A percentile compares a stretch with the other conserved stretches of the same genome.
Conservation (phyloP, 2,113 vertebrate species). For the Hoplias malabaricus region DNA sequence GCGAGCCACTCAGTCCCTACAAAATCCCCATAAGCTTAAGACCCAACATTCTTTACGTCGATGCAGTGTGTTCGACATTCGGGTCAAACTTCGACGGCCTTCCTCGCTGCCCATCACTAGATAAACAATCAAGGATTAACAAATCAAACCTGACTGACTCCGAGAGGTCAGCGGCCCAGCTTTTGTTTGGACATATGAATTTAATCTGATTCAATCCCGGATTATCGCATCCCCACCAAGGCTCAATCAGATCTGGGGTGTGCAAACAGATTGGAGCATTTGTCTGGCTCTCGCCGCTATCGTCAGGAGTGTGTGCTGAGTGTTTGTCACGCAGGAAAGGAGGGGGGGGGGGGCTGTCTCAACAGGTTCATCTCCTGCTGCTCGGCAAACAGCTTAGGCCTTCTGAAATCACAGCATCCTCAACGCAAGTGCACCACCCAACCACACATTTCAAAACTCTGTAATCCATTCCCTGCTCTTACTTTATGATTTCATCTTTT, state of each 20-base stretch:
- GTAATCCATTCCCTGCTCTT: neutral
- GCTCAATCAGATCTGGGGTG: conserved; percentile 36
- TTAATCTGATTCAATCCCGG: conserved; percentile 43
- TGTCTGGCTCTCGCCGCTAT: neutral
- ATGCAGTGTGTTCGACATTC: neutral
- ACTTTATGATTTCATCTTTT: neutral
- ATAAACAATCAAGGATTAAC: conserved; percentile 10
- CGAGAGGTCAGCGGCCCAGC: conserved; percentile 2
- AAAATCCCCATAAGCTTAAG: neutral
- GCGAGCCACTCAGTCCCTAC: neutral
- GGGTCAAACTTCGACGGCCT: neutral
- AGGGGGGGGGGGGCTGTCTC: neutral
- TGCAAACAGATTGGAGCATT: conserved; percentile 17
- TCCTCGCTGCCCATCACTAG: neutral
- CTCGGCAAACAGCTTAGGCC: neutral
- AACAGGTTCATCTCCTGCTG: neutral
- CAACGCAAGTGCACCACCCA: neutral
- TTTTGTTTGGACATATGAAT: conserved; percentile 26
- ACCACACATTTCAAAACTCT: neutral
- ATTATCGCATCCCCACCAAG: conserved; percentile 22
- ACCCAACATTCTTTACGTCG: neutral
- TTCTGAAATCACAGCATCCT: neutral
- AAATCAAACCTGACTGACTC: conserved; percentile 22
- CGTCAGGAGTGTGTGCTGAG: neutral
- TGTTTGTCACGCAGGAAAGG: neutral